Conservation (phyloP, 1,140 invertebrate genomes). For the Cataglyphis hispanica region DNA sequence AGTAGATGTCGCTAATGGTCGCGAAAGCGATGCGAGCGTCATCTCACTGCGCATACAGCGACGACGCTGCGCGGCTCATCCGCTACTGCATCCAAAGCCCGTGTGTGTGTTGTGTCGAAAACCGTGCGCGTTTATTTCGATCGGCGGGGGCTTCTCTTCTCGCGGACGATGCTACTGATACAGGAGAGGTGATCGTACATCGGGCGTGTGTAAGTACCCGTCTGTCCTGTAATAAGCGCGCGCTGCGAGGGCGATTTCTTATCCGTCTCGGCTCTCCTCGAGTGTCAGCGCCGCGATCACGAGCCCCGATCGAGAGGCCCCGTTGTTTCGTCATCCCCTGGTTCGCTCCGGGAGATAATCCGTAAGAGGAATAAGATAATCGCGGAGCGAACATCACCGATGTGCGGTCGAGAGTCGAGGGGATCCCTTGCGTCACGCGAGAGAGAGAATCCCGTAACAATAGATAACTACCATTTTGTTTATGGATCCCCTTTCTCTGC, state of each 20-base stretch:
- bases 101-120: constrained; percentile 51
- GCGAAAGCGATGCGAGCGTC: constrained; percentile 46
- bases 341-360: too few relatives aligned
- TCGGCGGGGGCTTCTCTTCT: background rate
- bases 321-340: too few relatives aligned
- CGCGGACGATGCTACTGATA: constrained; percentile 66
- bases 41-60: constrained; percentile 43
- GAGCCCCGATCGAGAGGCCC: too few relatives aligned
- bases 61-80: constrained; percentile 56
- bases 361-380: too few relatives aligned
- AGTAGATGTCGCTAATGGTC: background rate
- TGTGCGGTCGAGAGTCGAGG: too few relatives aligned
- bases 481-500: constrained; percentile 68
- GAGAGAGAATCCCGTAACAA: constrained; percentile 69
- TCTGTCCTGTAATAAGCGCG: background rate
- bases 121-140: background rate
- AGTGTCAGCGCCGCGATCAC: too few relatives aligned
- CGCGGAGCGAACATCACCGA: background rate
- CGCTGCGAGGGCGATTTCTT: background rate
- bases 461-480: constrained; percentile 82
- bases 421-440: background rate
- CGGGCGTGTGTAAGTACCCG: constrained; percentile 51
- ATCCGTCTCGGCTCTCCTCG: too few relatives aligned
- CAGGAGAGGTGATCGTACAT: constrained; percentile 64
- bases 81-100: too few relatives aligned